These are phyloP conservation scores for Garrulus glandarius DNA, from an alignment of 2,797 vertebrate genomes.

Conservation along the genomic window DNA sequence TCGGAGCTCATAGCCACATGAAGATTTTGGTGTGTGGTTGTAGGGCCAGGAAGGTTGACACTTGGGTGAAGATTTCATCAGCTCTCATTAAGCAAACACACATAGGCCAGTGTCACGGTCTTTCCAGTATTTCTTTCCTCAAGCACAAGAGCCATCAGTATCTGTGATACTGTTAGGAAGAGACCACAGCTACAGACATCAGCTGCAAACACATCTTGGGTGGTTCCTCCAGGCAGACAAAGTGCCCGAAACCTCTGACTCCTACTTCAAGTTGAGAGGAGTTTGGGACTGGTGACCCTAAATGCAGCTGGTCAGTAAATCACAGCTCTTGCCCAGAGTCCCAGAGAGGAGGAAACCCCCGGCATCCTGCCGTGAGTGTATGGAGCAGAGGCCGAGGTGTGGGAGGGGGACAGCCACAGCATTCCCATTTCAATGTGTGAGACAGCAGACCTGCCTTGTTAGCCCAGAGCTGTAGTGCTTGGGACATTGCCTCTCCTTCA, in stretches of 20 bases:
- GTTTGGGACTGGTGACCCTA: not conserved
- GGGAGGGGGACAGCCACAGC: not conserved
- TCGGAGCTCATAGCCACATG: not conserved
- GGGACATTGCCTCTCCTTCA: conserved; percentile 9
- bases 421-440: conserved; percentile 18
- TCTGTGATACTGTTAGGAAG: not conserved
- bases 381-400: not conserved
- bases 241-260: not conserved
- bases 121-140: not conserved
- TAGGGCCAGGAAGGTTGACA: not conserved
- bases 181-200: not conserved
- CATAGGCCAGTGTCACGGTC: fast-evolving
- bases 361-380: fast-evolving
- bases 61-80: not conserved
- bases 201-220: not conserved
- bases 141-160: not conserved
- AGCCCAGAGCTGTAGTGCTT: not conserved
- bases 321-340: not conserved
- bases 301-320: not conserved
- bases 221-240: not conserved
- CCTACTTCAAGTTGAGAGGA: not conserved
- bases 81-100: not conserved
- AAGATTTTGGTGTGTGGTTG: not conserved
- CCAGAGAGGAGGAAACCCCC: not conserved
- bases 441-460: not conserved